Evolutionary conservation across 2,888 invertebrate genomes (phyloP).

Genomic region (Clostera curtula): DNA sequence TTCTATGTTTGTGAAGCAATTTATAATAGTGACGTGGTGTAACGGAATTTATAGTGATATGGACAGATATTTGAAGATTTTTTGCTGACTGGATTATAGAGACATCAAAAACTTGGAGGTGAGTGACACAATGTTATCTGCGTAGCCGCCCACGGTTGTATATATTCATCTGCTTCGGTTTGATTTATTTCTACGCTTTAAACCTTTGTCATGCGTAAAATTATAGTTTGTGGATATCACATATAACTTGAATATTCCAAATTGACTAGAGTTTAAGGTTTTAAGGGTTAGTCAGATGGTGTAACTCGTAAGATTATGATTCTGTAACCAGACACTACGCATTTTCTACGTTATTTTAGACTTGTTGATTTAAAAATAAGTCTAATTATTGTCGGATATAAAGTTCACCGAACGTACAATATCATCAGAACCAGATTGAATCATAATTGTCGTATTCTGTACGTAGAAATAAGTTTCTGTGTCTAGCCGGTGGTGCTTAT

Average conservation of each 20-base stretch:
- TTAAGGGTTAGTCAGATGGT: no score
- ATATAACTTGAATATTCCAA: no score
- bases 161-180: constrained; percentile 56
- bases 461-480: no score
- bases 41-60: constrained; percentile 45
- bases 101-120: constrained; percentile 15
- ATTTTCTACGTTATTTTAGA: constrained; percentile 52
- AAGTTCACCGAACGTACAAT: no score
- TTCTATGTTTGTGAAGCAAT: constrained; percentile 40
- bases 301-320: no score
- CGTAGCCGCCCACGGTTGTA: constrained; percentile 51
- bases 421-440: no score
- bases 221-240: no score
- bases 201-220: constrained; percentile 16
- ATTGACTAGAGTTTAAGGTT: no score
- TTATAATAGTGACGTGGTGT: constrained; percentile 59
- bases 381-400: constrained; percentile 10
- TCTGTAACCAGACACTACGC: constrained; percentile 62
- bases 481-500: no score
- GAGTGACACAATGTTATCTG: constrained; percentile 52
- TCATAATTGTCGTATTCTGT: no score
- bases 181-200: constrained; percentile 33
- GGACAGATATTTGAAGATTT: constrained; percentile 13
- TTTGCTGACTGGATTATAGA: constrained; percentile 16
- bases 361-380: constrained; percentile 35